Percentiles rank a stretch among this genome's conserved stretches.
phyloP scores from a whole-genome alignment of 2,113 vertebrate genomes.

The Sebastes schlegelii region DNA sequence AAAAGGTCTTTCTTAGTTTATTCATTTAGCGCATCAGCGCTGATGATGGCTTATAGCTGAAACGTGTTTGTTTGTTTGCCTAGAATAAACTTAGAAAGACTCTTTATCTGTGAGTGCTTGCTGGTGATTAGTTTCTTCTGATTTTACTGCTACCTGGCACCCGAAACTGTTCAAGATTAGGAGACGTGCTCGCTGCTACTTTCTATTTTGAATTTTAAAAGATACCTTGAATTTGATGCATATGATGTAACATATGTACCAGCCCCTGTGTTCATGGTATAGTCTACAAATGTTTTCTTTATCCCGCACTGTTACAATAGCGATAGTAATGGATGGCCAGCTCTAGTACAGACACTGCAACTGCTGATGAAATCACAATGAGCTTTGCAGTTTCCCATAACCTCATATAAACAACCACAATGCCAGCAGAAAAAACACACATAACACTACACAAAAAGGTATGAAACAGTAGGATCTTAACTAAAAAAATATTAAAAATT shows the following conservation, averaged over 20 bases:
- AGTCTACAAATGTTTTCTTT: background rate
- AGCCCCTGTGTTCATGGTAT: background rate
- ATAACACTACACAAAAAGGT: background rate
- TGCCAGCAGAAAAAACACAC: background rate
- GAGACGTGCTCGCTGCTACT: too few relatives aligned
- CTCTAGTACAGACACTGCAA: constrained; percentile 17
- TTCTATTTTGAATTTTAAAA: too few relatives aligned
- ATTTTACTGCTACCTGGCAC: too few relatives aligned
- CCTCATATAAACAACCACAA: constrained; percentile 8
- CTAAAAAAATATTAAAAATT: background rate
- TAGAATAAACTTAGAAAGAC: too few relatives aligned
- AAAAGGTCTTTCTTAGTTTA: too few relatives aligned
- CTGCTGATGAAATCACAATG: constrained; percentile 31
- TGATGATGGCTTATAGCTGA: too few relatives aligned
- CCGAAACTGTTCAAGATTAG: too few relatives aligned
- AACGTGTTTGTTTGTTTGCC: too few relatives aligned
- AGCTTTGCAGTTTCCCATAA: constrained; percentile 23
- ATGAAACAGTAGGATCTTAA: background rate
- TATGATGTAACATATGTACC: background rate
- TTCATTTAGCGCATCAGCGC: too few relatives aligned
- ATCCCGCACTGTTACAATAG: background rate
- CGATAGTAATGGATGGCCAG: constrained; percentile 3
- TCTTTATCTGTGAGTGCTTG: too few relatives aligned
- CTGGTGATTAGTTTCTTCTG: too few relatives aligned
- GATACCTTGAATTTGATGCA: background rate